Conservation (phyloP, 2,888 invertebrate species). For the Polydrusus cervinus region DNA sequence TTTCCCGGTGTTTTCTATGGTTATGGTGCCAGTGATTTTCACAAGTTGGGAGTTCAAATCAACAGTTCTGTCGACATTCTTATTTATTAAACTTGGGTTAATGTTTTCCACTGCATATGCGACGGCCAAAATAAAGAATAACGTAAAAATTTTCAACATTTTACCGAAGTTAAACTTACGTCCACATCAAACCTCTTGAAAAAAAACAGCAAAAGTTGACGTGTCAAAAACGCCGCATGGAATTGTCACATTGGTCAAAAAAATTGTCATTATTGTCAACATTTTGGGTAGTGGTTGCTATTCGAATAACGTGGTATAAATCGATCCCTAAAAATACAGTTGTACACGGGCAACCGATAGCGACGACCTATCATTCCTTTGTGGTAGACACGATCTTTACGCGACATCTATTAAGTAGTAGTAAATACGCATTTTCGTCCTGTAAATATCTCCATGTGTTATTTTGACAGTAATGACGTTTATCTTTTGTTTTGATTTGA, state of each 20-base stretch:
- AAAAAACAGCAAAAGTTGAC: constrained; percentile 38
- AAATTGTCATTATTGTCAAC: not conserved
- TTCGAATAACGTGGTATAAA: not conserved
- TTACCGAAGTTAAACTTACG: constrained; percentile 12
- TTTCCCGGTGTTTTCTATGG: constrained; percentile 88
- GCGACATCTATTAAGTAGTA: no score
- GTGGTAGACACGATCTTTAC: no score
- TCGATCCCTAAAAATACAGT: no score
- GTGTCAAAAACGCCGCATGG: constrained; percentile 28
- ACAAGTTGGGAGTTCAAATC: constrained; percentile 93
- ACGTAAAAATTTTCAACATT: constrained; percentile 59
- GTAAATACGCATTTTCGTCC: no score
- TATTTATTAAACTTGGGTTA: constrained; percentile 78
- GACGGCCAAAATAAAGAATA: constrained; percentile 54
- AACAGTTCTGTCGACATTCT: constrained; percentile 89
- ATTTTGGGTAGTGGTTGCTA: not conserved
- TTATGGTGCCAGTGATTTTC: constrained; percentile 86
- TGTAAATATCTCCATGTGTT: no score
- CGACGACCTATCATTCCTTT: no score
- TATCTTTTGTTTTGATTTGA: not conserved
- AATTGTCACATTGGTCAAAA: constrained; percentile 18
- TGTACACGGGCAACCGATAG: no score
- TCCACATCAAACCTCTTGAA: constrained; percentile 32
- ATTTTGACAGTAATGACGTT: not conserved
- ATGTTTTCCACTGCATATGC: constrained; percentile 62